Percentiles rank a stretch among this genome's conserved stretches.
These are phyloP conservation scores for Ganaspis sp. DNA, from an alignment of 1,140 invertebrate genomes.

Conservation along the genomic window DNA sequence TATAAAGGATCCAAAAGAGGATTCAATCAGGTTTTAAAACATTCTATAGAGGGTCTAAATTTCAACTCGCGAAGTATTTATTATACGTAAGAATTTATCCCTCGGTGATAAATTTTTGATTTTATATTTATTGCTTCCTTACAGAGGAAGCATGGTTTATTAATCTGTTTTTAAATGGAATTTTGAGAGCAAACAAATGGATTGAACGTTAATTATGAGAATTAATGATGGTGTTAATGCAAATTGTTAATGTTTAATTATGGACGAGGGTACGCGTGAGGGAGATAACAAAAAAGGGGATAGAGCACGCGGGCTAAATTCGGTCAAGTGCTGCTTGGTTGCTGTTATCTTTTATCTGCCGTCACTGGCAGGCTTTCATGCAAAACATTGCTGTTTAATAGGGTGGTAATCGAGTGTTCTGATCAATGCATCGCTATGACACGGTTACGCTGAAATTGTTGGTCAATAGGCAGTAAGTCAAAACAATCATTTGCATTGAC, in stretches of 20 bases:
- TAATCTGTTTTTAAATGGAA: too few relatives aligned
- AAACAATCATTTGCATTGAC: background rate
- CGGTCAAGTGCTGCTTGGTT: conserved; percentile 1
- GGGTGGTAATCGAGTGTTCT: conserved; percentile 2
- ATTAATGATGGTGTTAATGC: background rate
- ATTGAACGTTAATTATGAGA: background rate
- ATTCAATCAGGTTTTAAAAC: too few relatives aligned
- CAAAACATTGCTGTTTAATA: conserved; percentile 16
- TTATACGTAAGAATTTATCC: too few relatives aligned
- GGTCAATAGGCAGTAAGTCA: background rate
- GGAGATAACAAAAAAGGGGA: conserved; percentile 13
- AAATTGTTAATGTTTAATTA: background rate
- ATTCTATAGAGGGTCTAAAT: too few relatives aligned
- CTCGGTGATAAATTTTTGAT: too few relatives aligned
- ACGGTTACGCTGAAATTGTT: background rate
- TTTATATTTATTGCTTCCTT: too few relatives aligned
- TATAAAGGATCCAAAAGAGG: too few relatives aligned
- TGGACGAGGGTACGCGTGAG: background rate
- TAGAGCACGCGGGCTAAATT: background rate
- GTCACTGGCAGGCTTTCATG: background rate
- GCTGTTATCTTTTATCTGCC: background rate
- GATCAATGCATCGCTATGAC: background rate
- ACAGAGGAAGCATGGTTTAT: too few relatives aligned
- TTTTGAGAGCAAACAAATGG: background rate
- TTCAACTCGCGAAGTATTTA: too few relatives aligned